These are phyloP conservation scores for Pelecanoides urinatrix DNA, from an alignment of 2,113 vertebrate genomes.

Conservation along the genomic window DNA sequence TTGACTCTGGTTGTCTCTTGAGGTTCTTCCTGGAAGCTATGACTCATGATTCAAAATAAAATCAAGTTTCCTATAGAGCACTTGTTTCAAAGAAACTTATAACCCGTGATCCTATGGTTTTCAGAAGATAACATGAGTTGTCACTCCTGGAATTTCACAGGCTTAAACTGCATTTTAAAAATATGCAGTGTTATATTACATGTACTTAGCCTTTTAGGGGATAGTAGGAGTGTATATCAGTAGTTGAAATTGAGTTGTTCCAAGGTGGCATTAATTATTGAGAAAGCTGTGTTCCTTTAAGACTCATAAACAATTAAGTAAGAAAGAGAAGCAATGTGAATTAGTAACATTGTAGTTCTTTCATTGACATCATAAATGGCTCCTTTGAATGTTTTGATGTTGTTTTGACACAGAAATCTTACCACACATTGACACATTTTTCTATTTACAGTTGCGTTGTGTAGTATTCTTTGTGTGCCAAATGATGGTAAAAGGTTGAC, in stretches of 20 bases:
- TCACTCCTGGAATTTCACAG: neutral
- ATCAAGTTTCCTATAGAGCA: neutral
- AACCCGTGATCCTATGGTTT: neutral
- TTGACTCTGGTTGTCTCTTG: neutral
- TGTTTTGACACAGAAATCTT: conserved; percentile 49
- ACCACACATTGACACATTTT: conserved; percentile 31
- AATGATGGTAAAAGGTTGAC: conserved; percentile 24
- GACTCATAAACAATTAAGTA: conserved; percentile 25
- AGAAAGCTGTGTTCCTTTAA: neutral
- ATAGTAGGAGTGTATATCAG: neutral
- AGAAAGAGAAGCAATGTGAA: neutral
- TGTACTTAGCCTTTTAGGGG: neutral
- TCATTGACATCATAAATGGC: conserved; percentile 35
- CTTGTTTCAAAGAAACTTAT: neutral
- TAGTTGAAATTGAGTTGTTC: neutral
- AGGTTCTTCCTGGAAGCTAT: neutral
- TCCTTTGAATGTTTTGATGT: conserved; percentile 45
- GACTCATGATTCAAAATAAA: neutral
- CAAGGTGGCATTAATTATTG: neutral
- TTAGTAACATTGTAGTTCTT: neutral
- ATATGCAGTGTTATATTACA: neutral
- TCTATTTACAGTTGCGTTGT: conserved; percentile 5
- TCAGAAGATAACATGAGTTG: neutral
- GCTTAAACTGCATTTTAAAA: neutral
- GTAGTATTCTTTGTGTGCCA: neutral